Evolutionary conservation across 1,140 invertebrate genomes (phyloP), one percentile per base, ranked within the genome.

Genomic region (Coboldia fuscipes): DNA sequence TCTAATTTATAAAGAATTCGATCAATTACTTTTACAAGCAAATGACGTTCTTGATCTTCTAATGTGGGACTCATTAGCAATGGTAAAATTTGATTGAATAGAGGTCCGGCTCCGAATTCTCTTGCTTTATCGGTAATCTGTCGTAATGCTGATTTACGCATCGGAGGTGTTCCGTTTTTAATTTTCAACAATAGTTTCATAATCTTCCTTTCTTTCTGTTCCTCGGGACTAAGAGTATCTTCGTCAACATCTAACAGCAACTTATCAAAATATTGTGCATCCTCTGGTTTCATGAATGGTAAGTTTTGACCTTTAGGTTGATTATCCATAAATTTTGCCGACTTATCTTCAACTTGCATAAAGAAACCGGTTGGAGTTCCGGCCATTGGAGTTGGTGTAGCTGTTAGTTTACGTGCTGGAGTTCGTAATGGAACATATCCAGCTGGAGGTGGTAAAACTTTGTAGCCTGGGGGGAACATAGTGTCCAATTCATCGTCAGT

Each of bases 261-360:
- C 62, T 98, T 98, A 56, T 99, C 94, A 59, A 99, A 99, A 62
- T 99, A 98, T 57, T 99, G 96, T 17, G 96, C 89, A 65, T 99
- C 96, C 61, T 99, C 96, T 0, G 94, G 94, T 56, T 99, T 99
- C 70, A 99, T 81, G 51, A 97, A 92, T 13, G 96, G 94, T 34
- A 99, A 62, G 62, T 98, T 96, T 47, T 68, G 65, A 12, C 62
- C 61, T 57, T 96, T 94, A 1, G 94, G 94, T 56, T 99, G 94
- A 51, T 90, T 88, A 48, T 98, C 93, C 30, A 94, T 71, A 48
- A 90, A 81, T 50, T 88, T 82, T 21, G 81, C 73, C 72, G 34
- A 63, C 56, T 45, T 66, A 54, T 84, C 83, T 57, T 85, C 80
- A 38, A 70, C 66, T 61, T 97, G 88, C 43, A 96, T 97, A 48